Evolutionary conservation across 2,797 vertebrate species (phyloP), one percentile per base, ranked within the genome.

Genomic region (Sebastes matsubarae): DNA sequence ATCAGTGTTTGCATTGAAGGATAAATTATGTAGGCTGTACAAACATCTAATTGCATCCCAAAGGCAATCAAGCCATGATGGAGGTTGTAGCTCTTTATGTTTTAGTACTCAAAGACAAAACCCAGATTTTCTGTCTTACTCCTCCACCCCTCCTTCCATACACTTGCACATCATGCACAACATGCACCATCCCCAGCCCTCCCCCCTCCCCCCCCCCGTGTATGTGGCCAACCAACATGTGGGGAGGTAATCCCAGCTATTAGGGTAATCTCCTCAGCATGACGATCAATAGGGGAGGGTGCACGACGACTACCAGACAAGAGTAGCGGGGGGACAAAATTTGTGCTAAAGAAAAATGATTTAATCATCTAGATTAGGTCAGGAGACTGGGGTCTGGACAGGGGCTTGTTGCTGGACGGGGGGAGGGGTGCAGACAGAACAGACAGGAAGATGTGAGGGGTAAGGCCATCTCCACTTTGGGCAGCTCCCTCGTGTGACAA

Each of bases 231-330:
- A 94, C 95, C 94, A 96, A 96, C 95, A 96, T 96, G 96, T 96
- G 95, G 93, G 95, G 92, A 92, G 89, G 91, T 96, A 96, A 96
- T 96, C 95, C 95, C 92, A 90, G 95, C 94, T 96, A 96, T 96
- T 95, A 95, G 94, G 94, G 95, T 96, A 96, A 96, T 96, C 96
- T 96, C 94, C 95, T 95, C 95, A 94, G 93, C 91, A 94, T 92
- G 92, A 91, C 94, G 92, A 96, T 96, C 96, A 95, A 95, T 95
- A 94, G 93, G 89, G 92, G 92, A 94, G 94, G 91, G 91, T 89
- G 86, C 74, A 84, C 79, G 63, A 76, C 78, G 89, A 88, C 92
- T 83, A 91, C 85, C 93, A 91, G 90, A 92, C 93, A 81, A 90
- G 91, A 93, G 88, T 87, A 86, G 92, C 32, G 52, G 85, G 86